These are phyloP conservation scores for Onchidella celtica DNA, from an alignment of 2,888 invertebrate species.

Conservation along the genomic window DNA sequence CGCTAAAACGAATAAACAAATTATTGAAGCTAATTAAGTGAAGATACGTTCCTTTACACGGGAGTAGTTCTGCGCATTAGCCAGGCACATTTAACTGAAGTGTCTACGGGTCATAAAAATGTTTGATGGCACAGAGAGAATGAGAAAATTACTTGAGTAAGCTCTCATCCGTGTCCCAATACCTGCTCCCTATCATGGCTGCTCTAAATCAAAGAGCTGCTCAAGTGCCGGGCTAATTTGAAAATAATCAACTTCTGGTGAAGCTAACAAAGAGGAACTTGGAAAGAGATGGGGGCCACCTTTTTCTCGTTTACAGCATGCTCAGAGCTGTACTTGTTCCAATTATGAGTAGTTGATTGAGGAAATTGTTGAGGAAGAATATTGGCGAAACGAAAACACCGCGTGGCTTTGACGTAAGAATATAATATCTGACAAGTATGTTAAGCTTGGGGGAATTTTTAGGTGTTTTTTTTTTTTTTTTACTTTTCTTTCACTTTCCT, in stretches of 20 bases:
- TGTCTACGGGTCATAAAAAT: not conserved
- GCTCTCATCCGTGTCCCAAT: not conserved
- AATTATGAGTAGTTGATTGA: not conserved
- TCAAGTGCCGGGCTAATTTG: conserved; percentile 11
- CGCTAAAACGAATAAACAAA: not conserved
- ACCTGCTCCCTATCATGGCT: not conserved
- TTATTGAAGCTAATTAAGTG: not conserved
- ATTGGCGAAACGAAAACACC: too few relatives aligned
- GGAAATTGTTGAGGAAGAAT: not conserved
- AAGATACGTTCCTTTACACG: too few relatives aligned
- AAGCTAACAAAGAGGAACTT: conserved; percentile 4
- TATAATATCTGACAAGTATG: too few relatives aligned
- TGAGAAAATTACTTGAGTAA: conserved; percentile 11
- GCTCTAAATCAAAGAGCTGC: conserved; percentile 19
- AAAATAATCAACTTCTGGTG: conserved; percentile 20
- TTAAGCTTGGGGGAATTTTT: too few relatives aligned
- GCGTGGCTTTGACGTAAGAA: too few relatives aligned
- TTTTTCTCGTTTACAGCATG: not conserved
- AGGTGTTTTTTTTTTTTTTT: too few relatives aligned
- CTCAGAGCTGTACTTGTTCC: not conserved
- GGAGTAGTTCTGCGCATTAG: too few relatives aligned
- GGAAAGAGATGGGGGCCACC: not conserved
- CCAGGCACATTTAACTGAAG: not conserved
- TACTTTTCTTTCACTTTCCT: too few relatives aligned
- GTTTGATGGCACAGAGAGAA: not conserved